phyloP scores from a whole-genome alignment of 2,797 vertebrate genomes.

The Propithecus perrieri region DNA sequence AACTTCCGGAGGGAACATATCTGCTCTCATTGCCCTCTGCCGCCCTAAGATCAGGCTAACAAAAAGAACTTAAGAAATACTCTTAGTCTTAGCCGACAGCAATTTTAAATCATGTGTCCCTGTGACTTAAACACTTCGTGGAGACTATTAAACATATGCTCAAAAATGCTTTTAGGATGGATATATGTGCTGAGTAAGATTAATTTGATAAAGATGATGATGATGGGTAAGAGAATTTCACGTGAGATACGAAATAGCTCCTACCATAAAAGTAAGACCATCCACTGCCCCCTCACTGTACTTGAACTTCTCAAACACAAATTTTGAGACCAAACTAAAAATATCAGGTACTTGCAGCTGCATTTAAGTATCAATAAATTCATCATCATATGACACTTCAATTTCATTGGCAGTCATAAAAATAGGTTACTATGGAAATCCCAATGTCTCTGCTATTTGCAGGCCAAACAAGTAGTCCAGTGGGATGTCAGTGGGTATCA shows the following conservation, averaged over 20 bases:
- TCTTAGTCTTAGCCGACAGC: background rate
- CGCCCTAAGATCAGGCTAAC: background rate
- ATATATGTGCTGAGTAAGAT: background rate
- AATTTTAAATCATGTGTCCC: background rate
- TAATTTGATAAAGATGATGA: background rate
- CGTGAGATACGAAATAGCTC: background rate
- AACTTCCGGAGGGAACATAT: background rate
- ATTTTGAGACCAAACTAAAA: background rate
- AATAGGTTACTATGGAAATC: slow-evolving; percentile 24
- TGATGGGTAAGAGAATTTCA: background rate
- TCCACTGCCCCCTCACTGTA: background rate
- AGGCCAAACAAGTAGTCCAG: slow-evolving; percentile 26
- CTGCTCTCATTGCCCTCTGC: background rate
- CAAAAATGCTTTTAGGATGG: background rate
- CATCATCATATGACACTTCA: background rate
- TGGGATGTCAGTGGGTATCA: slow-evolving; percentile 18
- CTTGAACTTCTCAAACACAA: slow-evolving; percentile 7
- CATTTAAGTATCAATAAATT: slow-evolving; percentile 3
- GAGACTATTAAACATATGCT: background rate
- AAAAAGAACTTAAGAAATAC: background rate
- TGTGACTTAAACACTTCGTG: background rate
- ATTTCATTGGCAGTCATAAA: slow-evolving; percentile 18
- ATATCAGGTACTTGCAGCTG: background rate
- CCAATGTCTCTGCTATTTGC: background rate
- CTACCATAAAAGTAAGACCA: background rate